Percentiles rank a stretch among this genome's conserved stretches.
Conservation (phyloP, 2,888 invertebrate species). For the Onchidella celtica region DNA sequence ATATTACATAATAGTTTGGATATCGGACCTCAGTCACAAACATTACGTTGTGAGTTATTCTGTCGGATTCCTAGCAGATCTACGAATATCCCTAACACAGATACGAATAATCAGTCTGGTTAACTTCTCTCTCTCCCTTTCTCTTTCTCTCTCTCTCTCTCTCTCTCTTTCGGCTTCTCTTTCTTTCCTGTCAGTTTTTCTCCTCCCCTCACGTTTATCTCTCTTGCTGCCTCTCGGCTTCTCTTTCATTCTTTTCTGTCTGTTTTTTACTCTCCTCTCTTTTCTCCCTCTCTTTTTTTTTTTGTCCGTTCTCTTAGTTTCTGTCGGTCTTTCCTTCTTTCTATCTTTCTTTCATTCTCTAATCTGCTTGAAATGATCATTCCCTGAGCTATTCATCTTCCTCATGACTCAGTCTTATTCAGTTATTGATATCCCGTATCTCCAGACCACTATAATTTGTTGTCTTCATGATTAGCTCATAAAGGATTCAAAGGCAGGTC, state of each 20-base stretch:
- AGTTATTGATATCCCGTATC: too few relatives aligned
- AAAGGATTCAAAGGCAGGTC: too few relatives aligned
- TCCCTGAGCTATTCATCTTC: not conserved
- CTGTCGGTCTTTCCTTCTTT: not conserved
- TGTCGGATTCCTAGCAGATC: too few relatives aligned
- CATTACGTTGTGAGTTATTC: too few relatives aligned
- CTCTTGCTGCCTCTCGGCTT: not conserved
- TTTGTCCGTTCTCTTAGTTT: not conserved
- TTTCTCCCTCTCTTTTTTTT: not conserved
- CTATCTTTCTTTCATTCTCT: not conserved
- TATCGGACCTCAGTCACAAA: too few relatives aligned
- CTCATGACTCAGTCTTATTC: too few relatives aligned
- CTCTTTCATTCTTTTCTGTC: not conserved
- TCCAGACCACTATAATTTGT: too few relatives aligned
- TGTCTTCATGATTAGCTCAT: too few relatives aligned
- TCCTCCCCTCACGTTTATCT: not conserved
- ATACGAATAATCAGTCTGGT: too few relatives aligned
- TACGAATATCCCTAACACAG: too few relatives aligned
- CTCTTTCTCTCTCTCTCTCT: not conserved
- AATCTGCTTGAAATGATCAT: too few relatives aligned
- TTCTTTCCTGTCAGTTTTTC: not conserved
- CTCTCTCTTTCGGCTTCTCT: constrained; percentile 3
- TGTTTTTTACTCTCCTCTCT: not conserved
- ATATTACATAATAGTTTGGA: too few relatives aligned
- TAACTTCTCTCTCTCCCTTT: not conserved